Evolutionary conservation across 2,888 invertebrate genomes (phyloP).

Genomic region (Atrina japonica): DNA sequence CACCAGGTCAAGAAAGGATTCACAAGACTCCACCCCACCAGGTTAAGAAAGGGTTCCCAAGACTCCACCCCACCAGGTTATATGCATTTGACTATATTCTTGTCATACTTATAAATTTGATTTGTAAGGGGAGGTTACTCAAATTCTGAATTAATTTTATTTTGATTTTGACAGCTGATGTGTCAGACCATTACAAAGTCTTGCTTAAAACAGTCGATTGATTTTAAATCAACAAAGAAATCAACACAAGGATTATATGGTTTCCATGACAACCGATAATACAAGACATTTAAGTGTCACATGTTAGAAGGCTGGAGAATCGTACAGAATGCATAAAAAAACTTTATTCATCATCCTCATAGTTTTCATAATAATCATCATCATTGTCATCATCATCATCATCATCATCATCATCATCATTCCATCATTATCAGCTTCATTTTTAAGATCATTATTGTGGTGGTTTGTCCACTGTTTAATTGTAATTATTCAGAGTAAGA

Average conservation of each 20-base stretch:
- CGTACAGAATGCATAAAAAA: neutral
- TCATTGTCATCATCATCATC: neutral
- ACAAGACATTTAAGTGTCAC: neutral
- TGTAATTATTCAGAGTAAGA: too few relatives aligned
- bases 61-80: too few relatives aligned
- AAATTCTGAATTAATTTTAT: too few relatives aligned
- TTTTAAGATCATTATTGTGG: neutral
- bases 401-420: neutral
- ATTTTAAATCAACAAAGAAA: constrained; percentile 6
- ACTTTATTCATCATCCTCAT: neutral
- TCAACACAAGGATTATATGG: neutral
- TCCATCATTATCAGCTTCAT: neutral
- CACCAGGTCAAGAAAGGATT: too few relatives aligned
- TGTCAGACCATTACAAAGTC: constrained; percentile 54
- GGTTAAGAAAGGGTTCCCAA: too few relatives aligned
- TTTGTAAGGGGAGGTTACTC: too few relatives aligned
- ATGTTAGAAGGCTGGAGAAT: too few relatives aligned
- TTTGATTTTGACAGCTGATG: constrained; percentile 51
- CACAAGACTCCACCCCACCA: too few relatives aligned
- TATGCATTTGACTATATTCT: too few relatives aligned
- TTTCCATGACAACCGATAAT: neutral
- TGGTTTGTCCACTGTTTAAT: too few relatives aligned
- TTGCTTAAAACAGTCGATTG: constrained; percentile 63
- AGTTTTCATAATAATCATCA: neutral
- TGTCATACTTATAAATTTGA: too few relatives aligned